Evolutionary conservation across 2,113 vertebrate species (phyloP).

Genomic region (Emydocephalus ijimae): DNA sequence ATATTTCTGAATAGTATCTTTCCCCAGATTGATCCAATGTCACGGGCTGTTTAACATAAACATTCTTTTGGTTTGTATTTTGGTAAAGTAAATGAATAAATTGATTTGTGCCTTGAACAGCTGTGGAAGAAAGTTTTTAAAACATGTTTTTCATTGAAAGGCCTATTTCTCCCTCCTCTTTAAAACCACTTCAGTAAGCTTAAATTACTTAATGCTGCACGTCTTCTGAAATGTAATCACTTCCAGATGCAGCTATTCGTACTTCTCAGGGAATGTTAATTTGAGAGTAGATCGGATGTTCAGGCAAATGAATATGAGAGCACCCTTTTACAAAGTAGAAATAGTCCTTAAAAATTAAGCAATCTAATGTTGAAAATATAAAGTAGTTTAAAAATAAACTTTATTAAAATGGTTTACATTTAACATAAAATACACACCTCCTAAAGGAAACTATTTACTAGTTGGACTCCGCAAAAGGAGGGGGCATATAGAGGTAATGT

Average conservation of each 20-base stretch:
- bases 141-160: slow-evolving; percentile 65
- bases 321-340: slow-evolving; percentile 54
- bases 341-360: slow-evolving; percentile 64
- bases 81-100: slow-evolving; percentile 37
- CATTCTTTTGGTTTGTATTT: slow-evolving; percentile 27
- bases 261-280: slow-evolving; percentile 63
- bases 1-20: not conserved
- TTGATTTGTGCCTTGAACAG: slow-evolving; percentile 53
- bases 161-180: slow-evolving; percentile 53
- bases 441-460: not conserved
- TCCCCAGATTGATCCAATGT: not conserved
- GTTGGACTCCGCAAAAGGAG: slow-evolving; percentile 13
- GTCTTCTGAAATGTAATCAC: slow-evolving; percentile 66
- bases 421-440: slow-evolving; percentile 53
- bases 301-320: slow-evolving; percentile 60
- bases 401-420: slow-evolving; percentile 51
- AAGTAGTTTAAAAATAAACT: slow-evolving; percentile 60
- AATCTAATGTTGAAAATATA: slow-evolving; percentile 52
- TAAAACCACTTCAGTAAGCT: slow-evolving; percentile 60
- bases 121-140: slow-evolving; percentile 51
- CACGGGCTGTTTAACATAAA: not conserved
- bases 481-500: not conserved
- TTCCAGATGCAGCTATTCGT: slow-evolving; percentile 67
- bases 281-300: slow-evolving; percentile 60
- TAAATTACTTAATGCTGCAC: slow-evolving; percentile 62